Conservation (phyloP, 2,888 invertebrate genomes). For the Amblyjoppa fuscipennis region DNA sequence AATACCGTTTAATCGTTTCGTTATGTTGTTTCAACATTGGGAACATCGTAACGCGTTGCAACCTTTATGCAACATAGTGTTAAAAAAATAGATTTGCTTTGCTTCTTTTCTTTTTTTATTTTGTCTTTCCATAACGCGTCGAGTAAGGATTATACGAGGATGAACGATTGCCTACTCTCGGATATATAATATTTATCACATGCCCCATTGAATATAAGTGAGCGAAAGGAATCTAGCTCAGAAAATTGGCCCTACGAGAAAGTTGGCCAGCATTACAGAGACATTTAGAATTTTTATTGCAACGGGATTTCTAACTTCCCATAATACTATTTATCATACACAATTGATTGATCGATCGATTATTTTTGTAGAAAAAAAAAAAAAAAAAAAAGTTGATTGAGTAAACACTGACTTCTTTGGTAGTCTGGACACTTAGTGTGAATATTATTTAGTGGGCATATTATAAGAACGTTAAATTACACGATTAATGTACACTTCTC, state of each 20-base stretch:
- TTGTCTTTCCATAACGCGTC: constrained; percentile 36
- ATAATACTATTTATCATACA: constrained; percentile 16
- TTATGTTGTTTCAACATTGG: constrained; percentile 8
- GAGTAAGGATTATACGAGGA: constrained; percentile 27
- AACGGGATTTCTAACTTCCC: background rate
- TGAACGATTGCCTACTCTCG: constrained; percentile 32
- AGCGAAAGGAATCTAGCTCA: constrained; percentile 30
- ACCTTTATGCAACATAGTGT: constrained; percentile 29
- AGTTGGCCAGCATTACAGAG: constrained; percentile 9
- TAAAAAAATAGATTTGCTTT: constrained; percentile 60
- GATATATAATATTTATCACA: constrained; percentile 55
- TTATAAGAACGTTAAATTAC: constrained; percentile 53
- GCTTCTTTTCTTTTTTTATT: constrained; percentile 11
- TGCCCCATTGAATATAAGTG: constrained; percentile 41
- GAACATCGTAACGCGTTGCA: constrained; percentile 16
- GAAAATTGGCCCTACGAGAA: constrained; percentile 15
- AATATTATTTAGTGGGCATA: constrained; percentile 46
- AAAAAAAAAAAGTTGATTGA: constrained; percentile 33
- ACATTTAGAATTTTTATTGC: constrained; percentile 8
- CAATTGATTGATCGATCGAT: constrained; percentile 25
- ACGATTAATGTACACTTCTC: constrained; percentile 60
- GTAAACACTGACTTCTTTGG: constrained; percentile 66
- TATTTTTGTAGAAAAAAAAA: background rate
- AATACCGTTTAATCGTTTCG: constrained; percentile 40
- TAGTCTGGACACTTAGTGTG: constrained; percentile 64